Evolutionary conservation across 2,888 invertebrate genomes (phyloP), one percentile per base, ranked within the genome.

Genomic region (Punctoribates punctum): DNA sequence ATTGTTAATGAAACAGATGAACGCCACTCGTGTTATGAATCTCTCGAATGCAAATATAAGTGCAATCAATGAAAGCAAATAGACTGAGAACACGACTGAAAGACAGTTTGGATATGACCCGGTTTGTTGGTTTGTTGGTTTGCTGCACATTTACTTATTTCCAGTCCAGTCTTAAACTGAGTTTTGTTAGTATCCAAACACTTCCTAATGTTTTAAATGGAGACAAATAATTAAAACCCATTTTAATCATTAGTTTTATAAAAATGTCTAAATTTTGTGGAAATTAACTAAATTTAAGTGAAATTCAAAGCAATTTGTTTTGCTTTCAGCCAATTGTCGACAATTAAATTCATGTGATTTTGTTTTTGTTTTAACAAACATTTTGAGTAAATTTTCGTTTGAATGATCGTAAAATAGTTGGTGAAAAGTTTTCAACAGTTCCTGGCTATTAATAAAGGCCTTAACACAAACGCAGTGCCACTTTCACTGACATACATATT

Each of bases 1-100:
- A 67, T 67, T 67, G 67, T 67, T 67, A 67, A 67, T 67, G 67
- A 67, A 67, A 67, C 38, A 34, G 34, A 67, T 67, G 38, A 34
- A 2, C 11, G 20, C n/a, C 2, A 34, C 29, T 20, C 2, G 34
- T 65, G 9, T 25, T 62, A 38, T 38, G 29, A 17, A 27, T 20
- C 25, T 60, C 5, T 60, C 13, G 8, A 27, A 60, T 11, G 60
- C 60, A 60, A 60, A 60, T 60, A 60, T 60, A 67, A n/a, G 2
- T 38, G 34, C 38, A 38, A 67, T 67, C 38, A 67, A 67, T 67
- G 34, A 34, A 67, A 67, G 67, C 38, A 67, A 67, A 67, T 67
- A 67, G 38, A 67, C 67, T 38, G 38, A 5, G 29, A 67, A 67
- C 67, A 38, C 38, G 34, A 34, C 38, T 20, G 17, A 13, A 17